Percentiles rank a stretch among this genome's conserved stretches.
Conservation (phyloP, 2,113 vertebrate genomes). For the Helogale parvula region DNA sequence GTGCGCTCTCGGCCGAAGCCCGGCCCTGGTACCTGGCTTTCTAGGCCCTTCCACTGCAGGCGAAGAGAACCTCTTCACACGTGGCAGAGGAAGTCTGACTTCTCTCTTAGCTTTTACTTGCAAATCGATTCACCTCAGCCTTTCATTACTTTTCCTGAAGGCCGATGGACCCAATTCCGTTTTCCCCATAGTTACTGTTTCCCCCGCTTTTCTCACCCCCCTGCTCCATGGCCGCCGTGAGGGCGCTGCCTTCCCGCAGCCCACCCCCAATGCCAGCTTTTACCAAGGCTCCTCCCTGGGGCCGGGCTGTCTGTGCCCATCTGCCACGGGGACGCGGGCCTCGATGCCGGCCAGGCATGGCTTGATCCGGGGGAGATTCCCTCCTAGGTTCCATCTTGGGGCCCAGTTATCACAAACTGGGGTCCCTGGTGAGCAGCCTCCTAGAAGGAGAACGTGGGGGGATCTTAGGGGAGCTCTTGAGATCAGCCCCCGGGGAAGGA, state of each 20-base stretch:
- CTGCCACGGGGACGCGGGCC: no score
- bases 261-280: background rate
- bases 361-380: background rate
- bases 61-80: background rate
- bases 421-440: background rate
- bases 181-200: background rate
- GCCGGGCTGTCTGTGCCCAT: background rate
- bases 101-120: background rate
- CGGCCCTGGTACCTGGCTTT: background rate
- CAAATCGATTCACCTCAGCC: background rate
- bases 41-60: no score
- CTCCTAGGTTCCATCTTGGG: background rate
- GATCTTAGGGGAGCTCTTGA: background rate
- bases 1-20: background rate
- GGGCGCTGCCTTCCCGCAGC: background rate
- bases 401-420: no score
- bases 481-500: background rate
- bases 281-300: no score
- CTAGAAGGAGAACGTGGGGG: background rate
- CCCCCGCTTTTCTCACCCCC: background rate
- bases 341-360: no score
- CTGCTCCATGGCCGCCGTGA: background rate
- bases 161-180: background rate
- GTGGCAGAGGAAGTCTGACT: background rate
- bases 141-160: background rate